Evolutionary conservation across 2,888 invertebrate species (phyloP).

Genomic region (Aporophyla nigra): DNA sequence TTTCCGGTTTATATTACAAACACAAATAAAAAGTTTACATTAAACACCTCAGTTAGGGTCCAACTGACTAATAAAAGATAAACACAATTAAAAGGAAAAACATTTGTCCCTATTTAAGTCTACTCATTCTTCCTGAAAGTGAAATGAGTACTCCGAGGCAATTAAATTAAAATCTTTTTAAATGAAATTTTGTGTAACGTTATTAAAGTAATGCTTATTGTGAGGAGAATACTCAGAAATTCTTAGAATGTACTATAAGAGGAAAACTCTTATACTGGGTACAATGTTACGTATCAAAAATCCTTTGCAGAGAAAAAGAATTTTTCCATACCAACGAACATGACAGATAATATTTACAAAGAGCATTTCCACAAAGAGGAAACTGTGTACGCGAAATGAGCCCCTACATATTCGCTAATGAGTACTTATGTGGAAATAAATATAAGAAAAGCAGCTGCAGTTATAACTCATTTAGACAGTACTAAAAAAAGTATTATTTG

Average conservation of each 20-base stretch:
- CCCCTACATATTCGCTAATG: conserved; percentile 29
- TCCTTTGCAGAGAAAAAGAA: conserved; percentile 11
- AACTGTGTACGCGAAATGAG: conserved; percentile 6
- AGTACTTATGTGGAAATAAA: conserved; percentile 24
- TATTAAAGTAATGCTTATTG: not conserved
- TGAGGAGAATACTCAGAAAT: not conserved
- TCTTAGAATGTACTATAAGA: not conserved
- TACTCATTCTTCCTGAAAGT: conserved; percentile 9
- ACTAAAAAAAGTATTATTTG: conserved; percentile 49
- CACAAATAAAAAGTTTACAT: conserved; percentile 28
- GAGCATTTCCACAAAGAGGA: conserved; percentile 25
- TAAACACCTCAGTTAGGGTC: conserved; percentile 16
- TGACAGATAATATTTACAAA: conserved; percentile 16
- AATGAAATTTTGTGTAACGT: not conserved
- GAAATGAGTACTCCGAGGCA: conserved; percentile 10
- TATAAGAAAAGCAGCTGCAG: conserved; percentile 19
- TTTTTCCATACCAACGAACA: conserved; percentile 10
- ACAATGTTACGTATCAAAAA: not conserved
- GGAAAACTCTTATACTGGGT: not conserved
- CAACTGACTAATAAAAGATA: conserved; percentile 24
- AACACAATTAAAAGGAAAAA: conserved; percentile 34
- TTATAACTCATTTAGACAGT: conserved; percentile 25
- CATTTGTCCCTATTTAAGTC: not conserved
- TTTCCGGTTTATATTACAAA: conserved; percentile 10
- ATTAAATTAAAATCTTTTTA: conserved; percentile 13